phyloP scores from a whole-genome alignment of 2,888 invertebrate genomes.

The Tridacna gigas region DNA sequence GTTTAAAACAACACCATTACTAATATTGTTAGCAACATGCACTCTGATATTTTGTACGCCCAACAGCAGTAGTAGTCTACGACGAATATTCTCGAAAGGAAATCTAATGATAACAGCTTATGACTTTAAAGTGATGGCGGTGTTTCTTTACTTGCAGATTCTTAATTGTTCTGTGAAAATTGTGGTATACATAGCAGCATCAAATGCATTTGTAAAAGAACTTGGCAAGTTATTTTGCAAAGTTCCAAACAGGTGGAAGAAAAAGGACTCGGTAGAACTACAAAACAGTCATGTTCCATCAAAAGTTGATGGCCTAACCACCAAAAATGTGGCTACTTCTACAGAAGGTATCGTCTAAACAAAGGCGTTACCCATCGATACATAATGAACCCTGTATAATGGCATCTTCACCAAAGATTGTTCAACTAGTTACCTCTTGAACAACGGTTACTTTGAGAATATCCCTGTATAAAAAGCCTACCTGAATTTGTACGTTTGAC shows the following conservation, averaged over 20 bases:
- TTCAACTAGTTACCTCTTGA: too few species aligned
- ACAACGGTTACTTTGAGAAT: too few species aligned
- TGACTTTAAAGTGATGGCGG: conserved; percentile 19
- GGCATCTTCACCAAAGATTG: too few species aligned
- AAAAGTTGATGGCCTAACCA: background rate
- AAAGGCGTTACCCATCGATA: background rate
- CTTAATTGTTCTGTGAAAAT: conserved; percentile 56
- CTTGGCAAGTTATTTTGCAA: conserved; percentile 41
- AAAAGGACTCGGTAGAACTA: conserved; percentile 36
- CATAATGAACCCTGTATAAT: background rate
- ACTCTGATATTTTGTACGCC: conserved; percentile 62
- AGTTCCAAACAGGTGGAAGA: conserved; percentile 11
- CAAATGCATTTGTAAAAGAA: conserved; percentile 50
- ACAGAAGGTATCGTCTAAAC: conserved; percentile 28
- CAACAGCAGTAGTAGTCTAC: conserved; percentile 51
- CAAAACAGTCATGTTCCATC: conserved; percentile 35
- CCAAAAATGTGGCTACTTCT: conserved; percentile 28
- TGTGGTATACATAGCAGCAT: conserved; percentile 53
- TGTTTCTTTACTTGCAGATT: conserved; percentile 57
- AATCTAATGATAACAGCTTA: conserved; percentile 20
- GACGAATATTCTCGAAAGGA: conserved; percentile 32
- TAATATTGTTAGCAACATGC: conserved; percentile 51
- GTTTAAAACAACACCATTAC: conserved; percentile 68
- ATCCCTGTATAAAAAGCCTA: too few species aligned
- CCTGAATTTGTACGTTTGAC: too few species aligned